phyloP scores from a whole-genome alignment of 1,140 invertebrate genomes.

The Halotydeus destructor region DNA sequence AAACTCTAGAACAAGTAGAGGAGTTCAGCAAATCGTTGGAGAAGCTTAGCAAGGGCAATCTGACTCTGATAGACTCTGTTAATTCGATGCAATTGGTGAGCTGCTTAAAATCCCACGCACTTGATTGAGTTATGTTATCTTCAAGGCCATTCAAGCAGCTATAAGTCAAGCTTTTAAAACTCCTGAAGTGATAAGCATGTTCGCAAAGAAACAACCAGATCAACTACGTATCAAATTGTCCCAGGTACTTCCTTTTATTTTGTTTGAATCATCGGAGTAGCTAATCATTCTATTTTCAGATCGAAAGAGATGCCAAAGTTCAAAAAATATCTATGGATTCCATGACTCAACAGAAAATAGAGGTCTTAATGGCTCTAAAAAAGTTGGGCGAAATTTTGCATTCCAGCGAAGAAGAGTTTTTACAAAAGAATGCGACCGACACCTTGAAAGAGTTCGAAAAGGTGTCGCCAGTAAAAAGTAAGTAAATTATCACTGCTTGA shows the following conservation, averaged over 20 bases:
- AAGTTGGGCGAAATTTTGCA: constrained; percentile 42
- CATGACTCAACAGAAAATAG: constrained; percentile 30
- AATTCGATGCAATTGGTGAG: constrained; percentile 41
- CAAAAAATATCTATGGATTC: constrained; percentile 25
- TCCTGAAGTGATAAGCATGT: constrained; percentile 50
- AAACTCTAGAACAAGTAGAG: constrained; percentile 49
- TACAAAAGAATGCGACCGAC: constrained; percentile 31
- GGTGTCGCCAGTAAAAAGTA: constrained; percentile 29
- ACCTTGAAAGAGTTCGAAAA: constrained; percentile 33
- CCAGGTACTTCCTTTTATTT: constrained; percentile 24
- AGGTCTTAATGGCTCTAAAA: constrained; percentile 42
- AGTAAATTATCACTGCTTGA: constrained; percentile 6
- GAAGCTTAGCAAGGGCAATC: constrained; percentile 42
- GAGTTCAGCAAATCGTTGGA: constrained; percentile 45
- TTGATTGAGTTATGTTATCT: constrained; percentile 11
- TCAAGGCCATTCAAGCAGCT: constrained; percentile 47
- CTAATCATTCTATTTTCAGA: constrained; percentile 19
- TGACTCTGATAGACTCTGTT: constrained; percentile 43
- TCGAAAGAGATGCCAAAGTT: constrained; percentile 29
- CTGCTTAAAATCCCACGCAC: constrained; percentile 7
- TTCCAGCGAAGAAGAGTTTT: constrained; percentile 33
- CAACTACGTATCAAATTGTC: constrained; percentile 37
- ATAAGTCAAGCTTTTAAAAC: constrained; percentile 54
- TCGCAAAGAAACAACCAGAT: constrained; percentile 49
- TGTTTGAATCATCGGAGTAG: constrained; percentile 5